A percentile compares a stretch with the other conserved stretches of the same genome.
Conservation (phyloP, 2,113 vertebrate species). For the Asarcornis scutulata region DNA sequence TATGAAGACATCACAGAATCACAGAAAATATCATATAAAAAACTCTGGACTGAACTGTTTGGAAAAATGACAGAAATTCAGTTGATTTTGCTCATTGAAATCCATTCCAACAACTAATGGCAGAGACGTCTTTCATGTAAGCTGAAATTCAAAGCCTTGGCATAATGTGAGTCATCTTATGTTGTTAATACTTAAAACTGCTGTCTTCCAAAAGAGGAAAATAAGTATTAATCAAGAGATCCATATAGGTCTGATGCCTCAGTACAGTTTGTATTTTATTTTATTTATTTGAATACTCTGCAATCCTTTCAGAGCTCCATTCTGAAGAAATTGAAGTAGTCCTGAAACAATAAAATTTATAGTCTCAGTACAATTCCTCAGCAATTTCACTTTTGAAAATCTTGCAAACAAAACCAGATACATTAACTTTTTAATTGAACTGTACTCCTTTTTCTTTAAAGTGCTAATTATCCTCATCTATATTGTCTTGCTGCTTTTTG, state of each 20-base stretch:
- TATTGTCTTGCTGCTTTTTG: not conserved
- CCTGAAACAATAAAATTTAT: not conserved
- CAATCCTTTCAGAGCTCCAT: not conserved
- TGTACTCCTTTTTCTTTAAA: not conserved
- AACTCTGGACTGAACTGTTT: not conserved
- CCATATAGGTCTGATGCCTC: not conserved
- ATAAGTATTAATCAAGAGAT: not conserved
- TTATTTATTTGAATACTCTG: not conserved
- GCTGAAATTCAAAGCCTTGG: not conserved
- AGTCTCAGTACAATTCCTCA: not conserved
- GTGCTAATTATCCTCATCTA: not conserved
- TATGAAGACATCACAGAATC: not conserved
- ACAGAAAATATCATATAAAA: not conserved
- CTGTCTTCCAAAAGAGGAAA: not conserved
- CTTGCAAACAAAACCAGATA: rapidly evolving
- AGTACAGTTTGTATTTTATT: not conserved
- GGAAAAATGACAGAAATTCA: not conserved
- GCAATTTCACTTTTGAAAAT: not conserved
- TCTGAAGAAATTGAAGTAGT: not conserved
- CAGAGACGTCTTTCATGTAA: not conserved
- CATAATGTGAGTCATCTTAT: not conserved
- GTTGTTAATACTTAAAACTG: not conserved
- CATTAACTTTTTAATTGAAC: not conserved
- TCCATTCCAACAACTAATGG: not conserved
- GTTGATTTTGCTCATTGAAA: not conserved